A percentile compares a stretch with the other conserved stretches of the same genome.
Evolutionary conservation across 64 coral and sea anemone species (phyloP).

Genomic region (Pocillopora verrucosa): DNA sequence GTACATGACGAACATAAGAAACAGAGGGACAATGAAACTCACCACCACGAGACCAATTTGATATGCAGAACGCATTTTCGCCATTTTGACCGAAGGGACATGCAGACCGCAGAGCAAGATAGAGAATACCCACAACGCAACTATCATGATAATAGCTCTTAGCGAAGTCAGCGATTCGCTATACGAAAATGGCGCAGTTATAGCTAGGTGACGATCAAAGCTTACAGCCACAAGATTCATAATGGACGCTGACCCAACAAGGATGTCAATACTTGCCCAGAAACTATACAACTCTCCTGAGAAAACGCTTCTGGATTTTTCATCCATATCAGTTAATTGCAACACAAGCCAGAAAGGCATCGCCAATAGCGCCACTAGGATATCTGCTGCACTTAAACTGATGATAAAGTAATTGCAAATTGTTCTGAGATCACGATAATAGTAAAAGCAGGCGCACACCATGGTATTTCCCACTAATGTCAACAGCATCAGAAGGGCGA

Average conservation of each 20-base stretch:
- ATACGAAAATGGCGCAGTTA: conserved; percentile 79
- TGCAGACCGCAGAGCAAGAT: conserved; percentile 35
- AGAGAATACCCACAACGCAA: conserved; percentile 78
- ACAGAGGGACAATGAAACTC: conserved; percentile 66
- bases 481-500: conserved; percentile 77
- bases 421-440: conserved; percentile 68
- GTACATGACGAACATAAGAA: conserved; percentile 83
- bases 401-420: conserved; percentile 96
- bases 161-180: conserved; percentile 46
- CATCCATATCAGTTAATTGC: conserved; percentile 55
- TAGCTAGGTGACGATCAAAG: conserved; percentile 89
- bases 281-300: conserved; percentile 20
- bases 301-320: neutral
- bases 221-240: conserved; percentile 89
- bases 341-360: conserved; percentile 88
- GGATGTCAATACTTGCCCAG: conserved; percentile 73
- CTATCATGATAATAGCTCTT: conserved; percentile 62
- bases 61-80: conserved; percentile 31
- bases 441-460: conserved; percentile 80
- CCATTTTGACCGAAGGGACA: neutral
- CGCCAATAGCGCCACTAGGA: conserved; percentile 72
- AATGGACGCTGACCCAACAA: conserved; percentile 75
- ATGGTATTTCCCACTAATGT: conserved; percentile 71
- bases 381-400: conserved; percentile 83
- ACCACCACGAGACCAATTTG: conserved; percentile 48